A percentile compares a stretch with the other conserved stretches of the same genome.
These are phyloP conservation scores for Onychomys arenicola DNA, from an alignment of 2,797 vertebrate genomes.

Conservation along the genomic window DNA sequence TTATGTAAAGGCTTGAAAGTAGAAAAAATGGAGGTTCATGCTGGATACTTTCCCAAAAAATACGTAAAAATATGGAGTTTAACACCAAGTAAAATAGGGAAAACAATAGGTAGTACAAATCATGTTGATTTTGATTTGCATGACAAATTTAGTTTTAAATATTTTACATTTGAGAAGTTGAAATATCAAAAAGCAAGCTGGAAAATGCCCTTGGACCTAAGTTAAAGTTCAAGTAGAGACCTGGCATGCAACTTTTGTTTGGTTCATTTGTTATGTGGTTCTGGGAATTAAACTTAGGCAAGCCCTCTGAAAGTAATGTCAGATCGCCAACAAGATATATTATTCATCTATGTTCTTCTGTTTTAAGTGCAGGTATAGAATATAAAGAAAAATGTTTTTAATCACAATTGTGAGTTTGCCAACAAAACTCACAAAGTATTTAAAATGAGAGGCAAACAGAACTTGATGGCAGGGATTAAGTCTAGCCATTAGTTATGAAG, in stretches of 20 bases:
- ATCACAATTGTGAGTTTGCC: not conserved
- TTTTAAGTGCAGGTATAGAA: not conserved
- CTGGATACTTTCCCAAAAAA: not conserved
- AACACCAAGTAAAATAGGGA: not conserved
- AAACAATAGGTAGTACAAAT: not conserved
- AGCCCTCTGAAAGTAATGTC: not conserved
- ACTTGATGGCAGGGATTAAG: not conserved
- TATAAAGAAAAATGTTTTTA: not conserved
- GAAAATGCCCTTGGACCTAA: not conserved
- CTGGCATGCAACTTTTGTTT: not conserved
- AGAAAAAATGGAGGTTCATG: not conserved
- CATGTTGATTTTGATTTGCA: not conserved
- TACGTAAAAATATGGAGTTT: not conserved
- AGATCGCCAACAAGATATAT: not conserved
- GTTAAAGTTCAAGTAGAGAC: not conserved
- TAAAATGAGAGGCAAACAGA: not conserved
- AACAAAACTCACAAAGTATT: not conserved
- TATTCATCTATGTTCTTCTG: not conserved
- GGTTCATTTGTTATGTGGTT: not conserved
- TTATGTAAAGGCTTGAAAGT: not conserved
- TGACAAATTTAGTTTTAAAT: not conserved
- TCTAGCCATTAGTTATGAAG: not conserved
- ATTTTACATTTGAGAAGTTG: not conserved
- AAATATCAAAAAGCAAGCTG: not conserved
- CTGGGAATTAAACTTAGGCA: not conserved